Base-by-base conservation (phyloP, 1,140 invertebrate genomes). In the Zaprionus camerounensis region DNA sequence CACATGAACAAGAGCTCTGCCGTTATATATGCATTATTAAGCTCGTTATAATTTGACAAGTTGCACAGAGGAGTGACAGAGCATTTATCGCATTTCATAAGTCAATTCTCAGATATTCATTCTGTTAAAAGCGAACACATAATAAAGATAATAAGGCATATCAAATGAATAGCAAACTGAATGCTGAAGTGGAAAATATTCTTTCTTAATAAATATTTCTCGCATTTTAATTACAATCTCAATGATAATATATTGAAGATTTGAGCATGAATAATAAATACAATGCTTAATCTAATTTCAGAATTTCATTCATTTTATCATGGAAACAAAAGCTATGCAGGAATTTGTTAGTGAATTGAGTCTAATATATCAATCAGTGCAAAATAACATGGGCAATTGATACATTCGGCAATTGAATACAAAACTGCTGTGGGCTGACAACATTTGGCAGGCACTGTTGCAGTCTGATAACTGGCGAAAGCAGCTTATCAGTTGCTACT, bases 401-500 rank as follows among this genome's bases (percentile, higher is more conserved):
- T 49, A 22, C 20, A 5, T 49, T 49, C 17, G 46, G 9, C 46
- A 49, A 12, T 62, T 44, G 13, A n/a, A 31, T 62, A 20, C 22
- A 44, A 46, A 44, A 44, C 3, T n/a, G 36, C 13, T 38, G 12
- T 5, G 9, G 28, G 34, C 15, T 1, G 4, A 9, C 28, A 41
- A 28, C 13, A 24, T 64, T 62, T 74, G 26, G 41, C 41, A 24
- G 26, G 12, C 72, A 75, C 67, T 64, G 72, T 17, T 46, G 31
- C 31, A 11, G 31, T 34, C 71, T 24, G 44, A 17, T 17, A 55
- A 41, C 58, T 38, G 57, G 57, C 63, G 26, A 51, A 51, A 75
- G 67, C 51, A 31, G 72, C 72, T 75, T 75, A 75, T 31, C 56
- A 68, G 46, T 36, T 68, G 46, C 36, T 36, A 58, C 24, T 22